Evolutionary conservation across 2,113 vertebrate species (phyloP).

Genomic region (Neotragus pygmaeus): DNA sequence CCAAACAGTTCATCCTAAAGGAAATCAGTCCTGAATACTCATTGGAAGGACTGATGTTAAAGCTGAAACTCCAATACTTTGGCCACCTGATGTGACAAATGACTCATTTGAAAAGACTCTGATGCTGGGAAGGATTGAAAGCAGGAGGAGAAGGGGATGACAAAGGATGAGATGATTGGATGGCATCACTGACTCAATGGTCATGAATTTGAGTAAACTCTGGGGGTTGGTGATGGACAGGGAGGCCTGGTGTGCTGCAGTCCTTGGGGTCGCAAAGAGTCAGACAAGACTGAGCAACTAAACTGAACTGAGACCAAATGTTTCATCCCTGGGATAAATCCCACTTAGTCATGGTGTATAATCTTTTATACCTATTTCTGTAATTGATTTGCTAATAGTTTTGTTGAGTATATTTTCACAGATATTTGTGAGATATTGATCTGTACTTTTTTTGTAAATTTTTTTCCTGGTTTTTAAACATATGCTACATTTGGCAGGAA

Average conservation of each 20-base stretch:
- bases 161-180: not conserved
- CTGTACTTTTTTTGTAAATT: not conserved
- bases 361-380: not conserved
- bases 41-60: not conserved
- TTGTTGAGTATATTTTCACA: not conserved
- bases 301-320: not conserved
- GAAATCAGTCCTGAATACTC: not conserved
- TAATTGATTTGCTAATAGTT: not conserved
- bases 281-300: not conserved
- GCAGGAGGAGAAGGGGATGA: not conserved
- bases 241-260: not conserved
- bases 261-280: not conserved
- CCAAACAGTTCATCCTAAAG: not conserved
- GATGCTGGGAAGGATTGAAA: not conserved
- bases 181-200: not conserved
- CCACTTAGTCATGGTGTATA: not conserved
- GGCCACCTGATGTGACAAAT: not conserved
- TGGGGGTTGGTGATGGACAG: not conserved
- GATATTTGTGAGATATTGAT: not conserved
- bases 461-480: not conserved
- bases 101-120: not conserved
- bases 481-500: not conserved
- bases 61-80: not conserved
- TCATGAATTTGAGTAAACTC: not conserved
- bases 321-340: not conserved